A percentile compares a stretch with the other conserved stretches of the same genome.
Conservation (phyloP, 2,113 vertebrate species). For the Podarcis raffonei region DNA sequence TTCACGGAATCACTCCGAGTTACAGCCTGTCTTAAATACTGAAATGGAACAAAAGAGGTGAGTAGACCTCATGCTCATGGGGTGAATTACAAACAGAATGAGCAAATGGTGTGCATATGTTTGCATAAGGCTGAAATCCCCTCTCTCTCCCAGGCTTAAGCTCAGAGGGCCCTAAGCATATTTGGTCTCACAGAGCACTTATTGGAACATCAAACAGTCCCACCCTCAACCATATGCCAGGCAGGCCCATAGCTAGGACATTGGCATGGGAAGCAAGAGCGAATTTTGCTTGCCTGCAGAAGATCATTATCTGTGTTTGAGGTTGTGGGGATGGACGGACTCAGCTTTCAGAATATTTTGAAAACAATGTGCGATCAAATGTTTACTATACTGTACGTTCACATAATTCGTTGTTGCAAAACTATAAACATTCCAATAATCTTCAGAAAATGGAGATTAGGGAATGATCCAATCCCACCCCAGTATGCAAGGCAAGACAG, state of each 20-base stretch:
- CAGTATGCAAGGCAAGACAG: background rate
- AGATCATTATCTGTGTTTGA: background rate
- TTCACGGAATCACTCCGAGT: conserved; percentile 7
- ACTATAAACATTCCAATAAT: background rate
- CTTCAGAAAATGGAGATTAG: background rate
- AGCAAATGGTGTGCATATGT: conserved; percentile 29
- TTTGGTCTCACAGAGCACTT: conserved; percentile 3
- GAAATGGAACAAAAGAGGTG: conserved; percentile 28
- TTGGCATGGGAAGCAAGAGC: background rate
- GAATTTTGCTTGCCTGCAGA: background rate
- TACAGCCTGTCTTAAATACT: conserved; percentile 14
- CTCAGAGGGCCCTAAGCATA: background rate
- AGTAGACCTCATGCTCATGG: background rate
- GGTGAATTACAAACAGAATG: conserved; percentile 25
- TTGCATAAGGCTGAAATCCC: background rate
- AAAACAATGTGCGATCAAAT: background rate
- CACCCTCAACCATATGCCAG: conserved; percentile 22
- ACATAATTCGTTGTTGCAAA: background rate
- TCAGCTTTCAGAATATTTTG: background rate
- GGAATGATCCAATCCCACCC: background rate
- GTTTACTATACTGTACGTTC: background rate
- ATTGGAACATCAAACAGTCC: conserved; percentile 20
- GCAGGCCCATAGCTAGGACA: background rate
- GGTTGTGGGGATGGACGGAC: background rate
- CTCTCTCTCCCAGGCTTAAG: background rate